Evolutionary conservation across 2,797 vertebrate species (phyloP).

Genomic region (Alcedo quadribrachys): DNA sequence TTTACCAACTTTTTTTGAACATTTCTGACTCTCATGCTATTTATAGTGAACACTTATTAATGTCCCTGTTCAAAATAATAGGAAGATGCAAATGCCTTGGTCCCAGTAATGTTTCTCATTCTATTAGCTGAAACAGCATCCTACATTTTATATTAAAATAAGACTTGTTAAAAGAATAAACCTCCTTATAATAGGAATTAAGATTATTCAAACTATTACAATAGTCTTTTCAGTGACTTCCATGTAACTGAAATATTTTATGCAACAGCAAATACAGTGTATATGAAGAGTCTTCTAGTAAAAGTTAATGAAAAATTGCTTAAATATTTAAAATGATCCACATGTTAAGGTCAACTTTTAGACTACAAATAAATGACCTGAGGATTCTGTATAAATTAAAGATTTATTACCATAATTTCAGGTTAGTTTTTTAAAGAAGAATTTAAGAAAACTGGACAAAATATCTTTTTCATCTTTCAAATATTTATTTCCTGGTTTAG

Average conservation of each 20-base stretch:
- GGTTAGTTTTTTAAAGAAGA: not conserved
- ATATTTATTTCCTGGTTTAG: not conserved
- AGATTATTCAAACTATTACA: not conserved
- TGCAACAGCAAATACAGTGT: not conserved
- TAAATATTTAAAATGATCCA: not conserved
- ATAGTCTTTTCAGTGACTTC: not conserved
- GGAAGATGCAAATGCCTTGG: not conserved
- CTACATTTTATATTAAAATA: not conserved
- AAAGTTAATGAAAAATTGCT: not conserved
- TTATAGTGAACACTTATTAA: not conserved
- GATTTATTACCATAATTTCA: not conserved
- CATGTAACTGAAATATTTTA: not conserved
- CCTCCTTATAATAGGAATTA: not conserved
- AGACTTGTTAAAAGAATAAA: not conserved
- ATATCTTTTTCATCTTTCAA: not conserved
- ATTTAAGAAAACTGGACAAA: not conserved
- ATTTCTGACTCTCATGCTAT: not conserved
- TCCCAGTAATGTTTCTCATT: not conserved
- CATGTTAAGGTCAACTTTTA: not conserved
- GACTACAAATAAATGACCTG: not conserved
- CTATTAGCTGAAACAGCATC: not conserved
- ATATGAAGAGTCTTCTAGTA: not conserved
- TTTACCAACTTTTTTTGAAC: not conserved
- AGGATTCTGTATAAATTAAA: not conserved
- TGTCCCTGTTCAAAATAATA: not conserved